A percentile compares a stretch with the other conserved stretches of the same genome.
Evolutionary conservation across 1,140 invertebrate genomes (phyloP).

Genomic region (Eciton burchellii): DNA sequence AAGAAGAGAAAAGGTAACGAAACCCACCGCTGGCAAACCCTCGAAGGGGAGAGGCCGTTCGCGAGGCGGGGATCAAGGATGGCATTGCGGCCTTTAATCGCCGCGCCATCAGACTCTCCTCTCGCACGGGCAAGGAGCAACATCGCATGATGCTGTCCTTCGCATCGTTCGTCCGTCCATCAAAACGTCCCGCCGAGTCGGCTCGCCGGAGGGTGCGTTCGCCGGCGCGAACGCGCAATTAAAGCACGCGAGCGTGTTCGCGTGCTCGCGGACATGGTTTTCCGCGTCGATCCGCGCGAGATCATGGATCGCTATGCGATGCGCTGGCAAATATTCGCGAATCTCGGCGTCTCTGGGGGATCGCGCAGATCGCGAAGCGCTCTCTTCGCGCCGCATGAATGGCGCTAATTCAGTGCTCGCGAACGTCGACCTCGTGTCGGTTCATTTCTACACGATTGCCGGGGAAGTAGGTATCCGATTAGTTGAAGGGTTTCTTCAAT

Average conservation of each 20-base stretch:
- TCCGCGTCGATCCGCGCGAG: background rate
- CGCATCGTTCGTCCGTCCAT: conserved; percentile 44
- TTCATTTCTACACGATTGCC: too few relatives aligned
- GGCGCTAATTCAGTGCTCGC: too few relatives aligned
- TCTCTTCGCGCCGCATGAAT: too few relatives aligned
- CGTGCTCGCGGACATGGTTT: background rate
- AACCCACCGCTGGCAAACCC: background rate
- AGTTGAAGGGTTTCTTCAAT: too few relatives aligned
- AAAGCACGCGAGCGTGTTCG: conserved; percentile 23
- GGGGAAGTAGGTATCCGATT: too few relatives aligned
- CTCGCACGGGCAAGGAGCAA: conserved; percentile 18
- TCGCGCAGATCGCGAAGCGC: too few relatives aligned
- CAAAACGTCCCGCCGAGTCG: conserved; percentile 33
- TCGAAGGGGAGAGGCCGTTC: background rate
- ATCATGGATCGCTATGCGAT: background rate
- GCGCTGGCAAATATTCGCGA: background rate
- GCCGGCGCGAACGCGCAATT: conserved; percentile 48
- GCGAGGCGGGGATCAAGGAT: conserved; percentile 53
- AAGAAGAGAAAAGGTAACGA: too few relatives aligned
- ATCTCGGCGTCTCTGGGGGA: background rate
- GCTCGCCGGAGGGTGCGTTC: conserved; percentile 42
- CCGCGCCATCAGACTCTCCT: conserved; percentile 28
- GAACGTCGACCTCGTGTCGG: too few relatives aligned
- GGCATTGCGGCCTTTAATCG: conserved; percentile 43
- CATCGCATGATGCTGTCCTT: conserved; percentile 42